Evolutionary conservation across 1,140 invertebrate genomes (phyloP), one percentile per base, ranked within the genome.

Genomic region (Tetramorium simillimum): DNA sequence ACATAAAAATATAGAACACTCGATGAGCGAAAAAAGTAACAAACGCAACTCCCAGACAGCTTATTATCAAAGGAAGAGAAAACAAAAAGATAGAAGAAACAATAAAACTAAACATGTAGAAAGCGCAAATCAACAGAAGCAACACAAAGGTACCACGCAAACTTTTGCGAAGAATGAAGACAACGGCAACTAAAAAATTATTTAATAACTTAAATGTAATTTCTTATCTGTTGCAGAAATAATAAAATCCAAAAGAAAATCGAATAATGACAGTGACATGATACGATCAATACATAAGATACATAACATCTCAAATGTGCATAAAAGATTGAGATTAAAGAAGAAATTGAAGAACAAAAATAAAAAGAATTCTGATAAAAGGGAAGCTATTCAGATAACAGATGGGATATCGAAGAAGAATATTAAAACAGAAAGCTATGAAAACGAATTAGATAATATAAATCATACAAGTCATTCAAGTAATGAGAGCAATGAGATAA

Each of bases 1-100:
- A 84, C 82, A 80, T 37, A 91, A 90, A 46, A 88, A 56, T 18
- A 3, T 5, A 21, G 63, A 88, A 72, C 65, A 51, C 28, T 21
- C 62, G 0, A 6, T 10, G 10, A 62, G 58, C n/a, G 87, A 88
- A 62, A 89, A 63, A 49, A 56, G 46, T 10, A 90, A 86, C 21
- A 85, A 62, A 90, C 70, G 16, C 51, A 75, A 18, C 4, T 14
- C 3, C 3, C 6, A 18, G 24, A 24, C 46, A 73, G 21, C 10
- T 43, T 46, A 24, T 1, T n/a, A 28, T 21, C 28, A 60, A 56
- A 37, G 56, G 21, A 60, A 33, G 0, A 18, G 5, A 14, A 63
- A 53, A 24, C 16, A 40, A 10, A 21, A 43, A 14, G 49, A 40
- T 24, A 0, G 0, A 18, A 5, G 18, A 63, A 53, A 24, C 16